Percentiles rank a stretch among this genome's conserved stretches.
Conservation (phyloP, 2,797 vertebrate genomes). For the Lepilemur septentrionalis region DNA sequence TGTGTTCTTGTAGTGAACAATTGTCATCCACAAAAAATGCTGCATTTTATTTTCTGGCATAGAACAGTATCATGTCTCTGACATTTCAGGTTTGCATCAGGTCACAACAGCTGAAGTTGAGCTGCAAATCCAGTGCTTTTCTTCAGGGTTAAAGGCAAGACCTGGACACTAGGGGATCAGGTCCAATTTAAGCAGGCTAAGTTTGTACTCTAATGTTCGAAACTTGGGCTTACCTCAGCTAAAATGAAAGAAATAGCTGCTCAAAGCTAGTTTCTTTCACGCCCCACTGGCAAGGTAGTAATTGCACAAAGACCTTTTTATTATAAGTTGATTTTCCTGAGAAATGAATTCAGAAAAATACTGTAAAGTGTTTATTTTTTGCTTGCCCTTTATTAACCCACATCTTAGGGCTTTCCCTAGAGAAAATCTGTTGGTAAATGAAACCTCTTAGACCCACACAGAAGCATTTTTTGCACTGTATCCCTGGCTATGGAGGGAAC, state of each 20-base stretch:
- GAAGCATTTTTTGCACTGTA: constrained; percentile 88
- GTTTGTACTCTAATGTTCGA: constrained; percentile 83
- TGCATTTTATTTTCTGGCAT: constrained; percentile 28
- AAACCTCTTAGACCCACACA: constrained; percentile 88
- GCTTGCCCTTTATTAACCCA: constrained; percentile 99
- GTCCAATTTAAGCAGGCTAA: constrained; percentile 81
- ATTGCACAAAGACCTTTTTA: constrained; percentile 99
- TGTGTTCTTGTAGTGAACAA: not conserved
- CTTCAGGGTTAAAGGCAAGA: constrained; percentile 72
- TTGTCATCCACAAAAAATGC: not conserved
- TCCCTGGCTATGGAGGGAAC: constrained; percentile 88
- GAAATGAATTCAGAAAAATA: constrained; percentile 96
- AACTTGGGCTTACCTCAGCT: constrained; percentile 92
- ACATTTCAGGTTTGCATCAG: constrained; percentile 35
- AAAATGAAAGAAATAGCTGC: constrained; percentile 89
- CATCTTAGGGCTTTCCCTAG: constrained; percentile 92
- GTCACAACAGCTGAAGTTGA: not conserved
- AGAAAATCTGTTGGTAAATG: constrained; percentile 91
- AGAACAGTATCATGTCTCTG: constrained; percentile 48
- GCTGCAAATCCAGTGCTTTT: constrained; percentile 67
- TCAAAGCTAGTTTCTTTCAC: constrained; percentile 96
- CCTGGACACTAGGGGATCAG: constrained; percentile 80
- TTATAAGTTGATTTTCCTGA: constrained; percentile 97
- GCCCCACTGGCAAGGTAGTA: constrained; percentile 94
- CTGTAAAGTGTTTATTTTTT: constrained; percentile 99